Percentiles rank a stretch among this genome's conserved stretches.
Evolutionary conservation across 1,140 invertebrate genomes (phyloP).

Genomic region (Eueides isabella): DNA sequence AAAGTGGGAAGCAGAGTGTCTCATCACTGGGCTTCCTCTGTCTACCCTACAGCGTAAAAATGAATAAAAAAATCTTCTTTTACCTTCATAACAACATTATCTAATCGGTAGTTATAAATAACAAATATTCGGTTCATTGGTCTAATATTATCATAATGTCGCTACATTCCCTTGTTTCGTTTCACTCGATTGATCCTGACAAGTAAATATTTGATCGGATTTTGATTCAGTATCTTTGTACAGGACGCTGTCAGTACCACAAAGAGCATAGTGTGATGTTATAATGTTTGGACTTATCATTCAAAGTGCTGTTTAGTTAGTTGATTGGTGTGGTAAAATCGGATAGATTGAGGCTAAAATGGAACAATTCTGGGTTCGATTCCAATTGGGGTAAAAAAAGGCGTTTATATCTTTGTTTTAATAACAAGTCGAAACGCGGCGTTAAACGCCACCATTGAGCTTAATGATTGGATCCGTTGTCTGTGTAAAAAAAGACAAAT

Average conservation of each 20-base stretch:
- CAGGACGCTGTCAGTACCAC: slow-evolving; percentile 24
- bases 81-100: background rate
- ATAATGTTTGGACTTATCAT: background rate
- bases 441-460: no score
- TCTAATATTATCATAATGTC: slow-evolving; percentile 24
- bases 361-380: no score
- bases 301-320: background rate
- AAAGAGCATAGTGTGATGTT: slow-evolving; percentile 14
- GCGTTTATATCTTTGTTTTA: no score
- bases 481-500: no score
- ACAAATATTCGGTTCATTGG: slow-evolving; percentile 26
- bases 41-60: no score
- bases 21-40: background rate
- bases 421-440: no score
- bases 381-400: no score
- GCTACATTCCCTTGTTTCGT: slow-evolving; percentile 26
- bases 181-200: slow-evolving; percentile 24
- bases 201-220: slow-evolving; percentile 36
- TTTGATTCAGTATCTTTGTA: slow-evolving; percentile 36
- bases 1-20: background rate
- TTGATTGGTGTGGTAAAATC: background rate
- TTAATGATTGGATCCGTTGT: no score
- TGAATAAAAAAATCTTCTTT: no score
- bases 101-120: slow-evolving; percentile 19
- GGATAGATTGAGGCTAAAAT: no score